These are phyloP conservation scores for Noctua janthe DNA, from an alignment of 2,888 invertebrate genomes.

Conservation along the genomic window DNA sequence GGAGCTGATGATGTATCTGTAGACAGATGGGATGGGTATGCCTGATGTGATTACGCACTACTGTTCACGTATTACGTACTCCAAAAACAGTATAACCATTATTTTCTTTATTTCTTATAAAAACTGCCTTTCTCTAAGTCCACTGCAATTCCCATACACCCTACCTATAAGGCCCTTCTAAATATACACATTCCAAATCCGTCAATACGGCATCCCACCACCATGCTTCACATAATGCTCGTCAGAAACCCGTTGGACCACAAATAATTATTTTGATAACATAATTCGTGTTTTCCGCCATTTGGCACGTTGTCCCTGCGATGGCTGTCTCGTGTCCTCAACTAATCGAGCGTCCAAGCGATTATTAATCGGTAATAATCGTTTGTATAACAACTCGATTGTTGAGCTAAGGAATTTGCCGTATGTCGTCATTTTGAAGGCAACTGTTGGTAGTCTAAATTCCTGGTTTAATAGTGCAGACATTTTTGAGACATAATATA, in stretches of 20 bases:
- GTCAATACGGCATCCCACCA: constrained; percentile 50
- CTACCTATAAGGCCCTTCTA: constrained; percentile 12
- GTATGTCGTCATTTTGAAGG: constrained; percentile 55
- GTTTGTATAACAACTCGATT: constrained; percentile 69
- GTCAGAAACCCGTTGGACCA: constrained; percentile 68
- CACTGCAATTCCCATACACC: not conserved
- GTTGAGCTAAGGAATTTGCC: constrained; percentile 62
- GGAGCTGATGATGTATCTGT: not conserved
- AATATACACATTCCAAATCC: constrained; percentile 45
- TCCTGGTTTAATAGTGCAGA: constrained; percentile 42
- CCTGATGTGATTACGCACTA: not conserved
- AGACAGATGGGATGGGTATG: not conserved
- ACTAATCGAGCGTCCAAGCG: constrained; percentile 73
- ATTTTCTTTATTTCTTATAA: not conserved
- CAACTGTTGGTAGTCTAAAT: constrained; percentile 29
- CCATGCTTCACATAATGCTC: constrained; percentile 67
- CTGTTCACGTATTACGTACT: not conserved
- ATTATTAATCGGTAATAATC: constrained; percentile 77
- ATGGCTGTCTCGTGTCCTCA: constrained; percentile 65
- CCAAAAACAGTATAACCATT: not conserved
- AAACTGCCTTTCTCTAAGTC: not conserved
- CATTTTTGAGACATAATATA: not conserved
- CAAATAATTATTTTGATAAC: constrained; percentile 77
- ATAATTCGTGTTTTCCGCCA: constrained; percentile 80
- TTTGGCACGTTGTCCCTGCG: constrained; percentile 69